phyloP scores from a whole-genome alignment of 2,113 vertebrate species.

The Thamnaconus septentrionalis region DNA sequence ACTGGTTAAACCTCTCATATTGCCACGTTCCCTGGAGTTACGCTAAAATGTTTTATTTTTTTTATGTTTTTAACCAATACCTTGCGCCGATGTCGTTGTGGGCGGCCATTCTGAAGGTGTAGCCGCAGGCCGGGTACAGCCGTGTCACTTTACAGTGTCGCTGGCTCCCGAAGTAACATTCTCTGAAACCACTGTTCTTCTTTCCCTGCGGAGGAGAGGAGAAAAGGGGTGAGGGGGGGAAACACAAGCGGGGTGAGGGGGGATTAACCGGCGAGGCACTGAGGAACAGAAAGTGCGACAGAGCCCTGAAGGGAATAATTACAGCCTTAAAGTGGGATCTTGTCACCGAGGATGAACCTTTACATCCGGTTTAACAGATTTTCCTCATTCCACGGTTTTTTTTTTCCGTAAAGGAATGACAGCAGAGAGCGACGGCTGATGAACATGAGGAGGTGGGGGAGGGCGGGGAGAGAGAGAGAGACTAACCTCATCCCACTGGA shows the following conservation, averaged over 20 bases:
- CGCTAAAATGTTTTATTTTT: too few relatives aligned
- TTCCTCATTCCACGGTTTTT: too few relatives aligned
- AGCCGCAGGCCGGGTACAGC: conserved; percentile 90
- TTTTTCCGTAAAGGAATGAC: too few relatives aligned
- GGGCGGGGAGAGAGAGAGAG: background rate
- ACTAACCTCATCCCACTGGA: conserved; percentile 96
- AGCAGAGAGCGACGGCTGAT: too few relatives aligned
- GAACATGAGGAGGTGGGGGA: background rate
- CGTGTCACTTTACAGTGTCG: conserved; percentile 92
- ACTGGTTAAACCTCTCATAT: too few relatives aligned
- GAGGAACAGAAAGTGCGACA: background rate
- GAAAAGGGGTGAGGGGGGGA: background rate
- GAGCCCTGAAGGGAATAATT: background rate
- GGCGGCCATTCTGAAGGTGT: conserved; percentile 94
- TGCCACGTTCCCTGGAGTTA: too few relatives aligned
- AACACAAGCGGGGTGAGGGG: background rate
- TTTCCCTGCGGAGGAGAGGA: conserved; percentile 82
- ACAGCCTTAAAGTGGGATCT: too few relatives aligned
- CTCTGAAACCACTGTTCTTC: conserved; percentile 93
- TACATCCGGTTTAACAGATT: too few relatives aligned
- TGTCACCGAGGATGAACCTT: too few relatives aligned
- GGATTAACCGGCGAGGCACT: background rate
- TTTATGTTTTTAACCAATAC: conserved; percentile 57
- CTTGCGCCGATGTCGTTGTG: conserved; percentile 94
- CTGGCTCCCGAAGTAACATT: conserved; percentile 94